phyloP scores from a whole-genome alignment of 2,797 vertebrate genomes.

The Leucoraja ocellata region DNA sequence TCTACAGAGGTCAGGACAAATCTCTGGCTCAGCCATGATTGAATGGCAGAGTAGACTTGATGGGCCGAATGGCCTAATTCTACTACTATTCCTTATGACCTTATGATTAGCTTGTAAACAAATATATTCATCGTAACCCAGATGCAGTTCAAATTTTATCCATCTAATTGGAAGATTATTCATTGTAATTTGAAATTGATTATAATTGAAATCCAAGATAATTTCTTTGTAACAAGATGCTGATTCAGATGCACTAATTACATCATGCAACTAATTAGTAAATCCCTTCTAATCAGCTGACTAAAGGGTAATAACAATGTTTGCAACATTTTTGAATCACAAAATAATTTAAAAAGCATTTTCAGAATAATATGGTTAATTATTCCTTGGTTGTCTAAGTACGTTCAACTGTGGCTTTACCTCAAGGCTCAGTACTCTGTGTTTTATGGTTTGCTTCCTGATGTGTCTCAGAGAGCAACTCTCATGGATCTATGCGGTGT shows the following conservation, averaged over 20 bases:
- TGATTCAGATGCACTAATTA: constrained; percentile 1
- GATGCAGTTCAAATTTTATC: not conserved
- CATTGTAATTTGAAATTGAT: not conserved
- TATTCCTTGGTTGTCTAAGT: not conserved
- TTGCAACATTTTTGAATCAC: not conserved
- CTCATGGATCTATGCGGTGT: not conserved
- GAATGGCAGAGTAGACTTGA: too few relatives aligned
- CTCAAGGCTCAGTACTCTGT: too few relatives aligned
- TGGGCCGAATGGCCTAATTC: too few relatives aligned
- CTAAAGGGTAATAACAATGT: not conserved
- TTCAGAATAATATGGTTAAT: not conserved
- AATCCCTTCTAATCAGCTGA: not conserved
- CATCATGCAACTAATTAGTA: not conserved
- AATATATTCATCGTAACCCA: not conserved
- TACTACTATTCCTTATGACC: too few relatives aligned
- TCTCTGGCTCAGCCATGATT: too few relatives aligned
- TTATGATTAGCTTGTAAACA: not conserved
- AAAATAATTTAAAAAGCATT: not conserved
- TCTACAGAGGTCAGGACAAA: too few relatives aligned
- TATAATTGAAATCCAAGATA: not conserved
- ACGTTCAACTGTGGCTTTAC: not conserved
- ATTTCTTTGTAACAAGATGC: not conserved
- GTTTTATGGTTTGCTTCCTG: not conserved
- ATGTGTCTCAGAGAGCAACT: not conserved
- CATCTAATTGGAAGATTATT: not conserved